Evolutionary conservation across 2,888 invertebrate genomes (phyloP).

Genomic region (Tethea ocularis): DNA sequence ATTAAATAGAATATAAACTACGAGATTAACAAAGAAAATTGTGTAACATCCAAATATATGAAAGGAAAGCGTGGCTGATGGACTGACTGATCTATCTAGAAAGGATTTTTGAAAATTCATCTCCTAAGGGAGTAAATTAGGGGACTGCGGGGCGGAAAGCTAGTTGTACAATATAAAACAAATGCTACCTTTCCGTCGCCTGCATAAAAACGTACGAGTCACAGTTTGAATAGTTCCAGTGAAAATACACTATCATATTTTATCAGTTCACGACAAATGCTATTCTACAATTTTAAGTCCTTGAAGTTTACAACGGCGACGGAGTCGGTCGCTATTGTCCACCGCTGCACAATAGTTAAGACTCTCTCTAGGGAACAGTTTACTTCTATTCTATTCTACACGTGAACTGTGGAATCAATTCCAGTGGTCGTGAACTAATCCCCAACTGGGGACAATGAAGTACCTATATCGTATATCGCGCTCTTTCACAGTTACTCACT

Average conservation of each 20-base stretch:
- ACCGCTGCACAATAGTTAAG: slow-evolving; percentile 39
- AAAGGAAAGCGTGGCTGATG: too few species aligned
- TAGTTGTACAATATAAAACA: neutral
- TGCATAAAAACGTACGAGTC: neutral
- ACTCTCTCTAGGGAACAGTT: slow-evolving; percentile 44
- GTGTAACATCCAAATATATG: too few species aligned
- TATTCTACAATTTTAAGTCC: slow-evolving; percentile 32
- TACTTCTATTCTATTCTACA: slow-evolving; percentile 41
- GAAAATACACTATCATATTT: slow-evolving; percentile 22
- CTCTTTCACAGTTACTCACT: slow-evolving; percentile 24
- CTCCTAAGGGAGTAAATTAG: too few species aligned
- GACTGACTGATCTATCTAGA: too few species aligned
- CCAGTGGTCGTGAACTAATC: slow-evolving; percentile 35
- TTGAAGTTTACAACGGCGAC: slow-evolving; percentile 46
- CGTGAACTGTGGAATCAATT: slow-evolving; percentile 47
- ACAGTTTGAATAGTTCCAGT: neutral
- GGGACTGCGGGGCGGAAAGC: too few species aligned
- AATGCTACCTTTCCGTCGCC: neutral
- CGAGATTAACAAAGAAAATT: neutral
- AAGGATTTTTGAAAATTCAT: too few species aligned
- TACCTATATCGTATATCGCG: too few species aligned
- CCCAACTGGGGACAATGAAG: slow-evolving; percentile 45
- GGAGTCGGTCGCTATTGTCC: slow-evolving; percentile 47
- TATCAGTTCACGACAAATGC: slow-evolving; percentile 27
- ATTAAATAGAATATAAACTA: neutral